Evolutionary conservation across 2,113 vertebrate species (phyloP).

Genomic region (Platysternon megacephalum): DNA sequence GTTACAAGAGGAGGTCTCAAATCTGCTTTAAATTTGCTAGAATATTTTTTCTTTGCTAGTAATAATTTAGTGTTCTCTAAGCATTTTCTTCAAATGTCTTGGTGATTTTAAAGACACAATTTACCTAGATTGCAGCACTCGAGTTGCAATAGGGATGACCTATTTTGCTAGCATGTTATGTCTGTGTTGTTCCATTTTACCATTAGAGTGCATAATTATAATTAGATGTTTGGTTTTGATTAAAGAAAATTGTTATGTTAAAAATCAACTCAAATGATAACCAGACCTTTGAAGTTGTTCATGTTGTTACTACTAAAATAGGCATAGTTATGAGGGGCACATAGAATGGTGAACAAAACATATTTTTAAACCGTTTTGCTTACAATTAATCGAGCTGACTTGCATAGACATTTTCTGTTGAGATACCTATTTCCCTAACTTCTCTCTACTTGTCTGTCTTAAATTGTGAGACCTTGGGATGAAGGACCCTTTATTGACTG

Average conservation of each 20-base stretch:
- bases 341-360: neutral
- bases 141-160: neutral
- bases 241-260: neutral
- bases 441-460: neutral
- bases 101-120: conserved; percentile 4
- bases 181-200: conserved; percentile 4
- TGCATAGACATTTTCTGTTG: neutral
- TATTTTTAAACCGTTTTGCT: neutral
- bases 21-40: neutral
- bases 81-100: neutral
- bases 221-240: conserved; percentile 3
- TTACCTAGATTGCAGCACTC: neutral
- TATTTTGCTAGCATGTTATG: neutral
- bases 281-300: neutral
- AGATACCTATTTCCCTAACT: neutral
- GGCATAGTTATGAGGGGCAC: neutral
- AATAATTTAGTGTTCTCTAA: neutral
- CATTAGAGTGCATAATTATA: conserved; percentile 9
- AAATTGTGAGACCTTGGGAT: neutral
- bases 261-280: conserved; percentile 6
- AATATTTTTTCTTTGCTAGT: neutral
- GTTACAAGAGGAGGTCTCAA: neutral
- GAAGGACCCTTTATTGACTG: neutral
- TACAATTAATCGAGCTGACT: neutral
- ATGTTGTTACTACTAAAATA: neutral